Evolutionary conservation across 2,113 vertebrate species (phyloP), one percentile per base, ranked within the genome.

Genomic region (Perca fluviatilis): DNA sequence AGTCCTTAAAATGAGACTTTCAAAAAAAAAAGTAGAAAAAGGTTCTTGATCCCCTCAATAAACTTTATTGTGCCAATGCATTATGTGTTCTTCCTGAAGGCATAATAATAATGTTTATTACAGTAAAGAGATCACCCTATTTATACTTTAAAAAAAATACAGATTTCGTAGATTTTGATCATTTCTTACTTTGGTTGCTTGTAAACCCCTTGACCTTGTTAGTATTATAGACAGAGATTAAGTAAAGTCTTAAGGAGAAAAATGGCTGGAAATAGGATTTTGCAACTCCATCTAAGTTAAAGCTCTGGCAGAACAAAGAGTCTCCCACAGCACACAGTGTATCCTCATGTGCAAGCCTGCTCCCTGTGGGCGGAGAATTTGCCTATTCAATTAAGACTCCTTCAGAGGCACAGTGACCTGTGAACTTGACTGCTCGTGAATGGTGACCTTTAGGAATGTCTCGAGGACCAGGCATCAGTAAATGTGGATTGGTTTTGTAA

Each of bases 341-440:
- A 49, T 30, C 71, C 61, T 82, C 61, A 25, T 88, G 86, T 85
- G 86, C 76, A 23, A 82, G 83, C 86, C 74, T 83, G 63, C 74
- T 81, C 73, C 36, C 8, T 65, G 84, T 90, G 74, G 86, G 85
- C 81, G 74, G 89, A 90, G 78, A 93, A 90, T 90, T 91, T 90
- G 86, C 78, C 84, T 82, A 84, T 89, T 89, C 80, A 92, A 79
- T 92, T 91, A 86, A 74, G 51, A 84, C 89, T 91, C 86, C 89
- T 78, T 90, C 83, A 90, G 85, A 89, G 65, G 64, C 71, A 79
- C 43, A 6, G 49, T 70, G 82, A 88, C 84, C 84, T 93, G 87
- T 92, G 86, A 74, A 85, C 83, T 80, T 61, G 83, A 75, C 83
- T 63, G 77, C 88, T 89, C 36, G 69, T 76, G 70, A 91, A 81